These are phyloP conservation scores for Mystacides longicornis DNA, from an alignment of 2,888 invertebrate species.

Conservation along the genomic window DNA sequence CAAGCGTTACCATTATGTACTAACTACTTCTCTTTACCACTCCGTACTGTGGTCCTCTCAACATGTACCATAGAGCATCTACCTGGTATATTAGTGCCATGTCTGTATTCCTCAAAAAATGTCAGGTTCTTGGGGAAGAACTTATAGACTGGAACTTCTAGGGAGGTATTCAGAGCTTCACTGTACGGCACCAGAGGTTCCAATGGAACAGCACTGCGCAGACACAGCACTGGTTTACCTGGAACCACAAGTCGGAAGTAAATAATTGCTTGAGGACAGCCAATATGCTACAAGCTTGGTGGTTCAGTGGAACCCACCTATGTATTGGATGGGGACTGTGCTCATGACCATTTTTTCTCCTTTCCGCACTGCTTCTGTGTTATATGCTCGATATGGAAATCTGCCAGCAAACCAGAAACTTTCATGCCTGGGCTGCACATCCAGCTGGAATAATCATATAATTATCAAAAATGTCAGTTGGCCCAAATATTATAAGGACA, in stretches of 20 bases:
- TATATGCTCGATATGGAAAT: slow-evolving; percentile 48
- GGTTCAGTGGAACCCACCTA: slow-evolving; percentile 37
- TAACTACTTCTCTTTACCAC: no score
- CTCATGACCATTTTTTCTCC: slow-evolving; percentile 43
- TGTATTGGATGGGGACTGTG: slow-evolving; percentile 56
- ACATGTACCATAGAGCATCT: no score
- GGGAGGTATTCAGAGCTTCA: slow-evolving; percentile 50
- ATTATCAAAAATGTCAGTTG: neutral
- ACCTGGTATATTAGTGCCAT: slow-evolving; percentile 73
- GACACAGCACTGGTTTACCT: slow-evolving; percentile 56
- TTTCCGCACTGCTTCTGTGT: slow-evolving; percentile 35
- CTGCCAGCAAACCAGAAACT: slow-evolving; percentile 83
- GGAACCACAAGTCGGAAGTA: neutral
- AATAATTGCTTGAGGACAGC: neutral
- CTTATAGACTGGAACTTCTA: slow-evolving; percentile 50
- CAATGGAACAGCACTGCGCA: slow-evolving; percentile 64
- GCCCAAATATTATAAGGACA: no score
- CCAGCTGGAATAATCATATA: slow-evolving; percentile 46
- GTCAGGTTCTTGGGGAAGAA: slow-evolving; percentile 58
- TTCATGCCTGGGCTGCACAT: slow-evolving; percentile 71
- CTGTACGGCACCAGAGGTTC: slow-evolving; percentile 51
- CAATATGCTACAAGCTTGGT: neutral
- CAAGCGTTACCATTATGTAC: no score
- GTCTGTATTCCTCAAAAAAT: slow-evolving; percentile 47
- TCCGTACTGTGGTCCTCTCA: no score